Evolutionary conservation across 2,888 invertebrate genomes (phyloP).

Genomic region (Polymixis flavicincta): DNA sequence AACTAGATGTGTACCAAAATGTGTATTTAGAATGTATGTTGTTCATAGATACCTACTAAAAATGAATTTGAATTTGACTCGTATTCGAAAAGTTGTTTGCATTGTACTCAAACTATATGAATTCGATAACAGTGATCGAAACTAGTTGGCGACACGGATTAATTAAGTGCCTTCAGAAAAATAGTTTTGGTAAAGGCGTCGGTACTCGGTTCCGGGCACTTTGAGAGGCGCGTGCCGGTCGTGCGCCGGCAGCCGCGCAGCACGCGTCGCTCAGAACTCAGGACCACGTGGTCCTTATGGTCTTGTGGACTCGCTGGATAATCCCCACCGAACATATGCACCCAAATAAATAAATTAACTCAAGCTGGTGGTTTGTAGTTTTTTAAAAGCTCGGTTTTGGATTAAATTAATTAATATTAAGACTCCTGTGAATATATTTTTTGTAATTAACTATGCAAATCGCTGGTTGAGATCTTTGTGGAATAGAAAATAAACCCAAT

Average conservation of each 20-base stretch:
- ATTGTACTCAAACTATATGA: neutral
- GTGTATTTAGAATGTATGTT: too few species aligned
- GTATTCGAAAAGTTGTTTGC: constrained; percentile 5
- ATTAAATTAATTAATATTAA: constrained; percentile 73
- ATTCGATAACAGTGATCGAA: constrained; percentile 58
- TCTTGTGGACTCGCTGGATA: constrained; percentile 76
- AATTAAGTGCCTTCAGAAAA: constrained; percentile 88
- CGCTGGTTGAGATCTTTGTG: neutral
- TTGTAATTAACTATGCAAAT: constrained; percentile 17
- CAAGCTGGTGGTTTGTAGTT: constrained; percentile 74
- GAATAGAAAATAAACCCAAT: neutral
- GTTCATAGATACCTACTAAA: neutral
- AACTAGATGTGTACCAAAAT: neutral
- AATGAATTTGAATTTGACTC: neutral
- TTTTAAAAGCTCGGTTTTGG: constrained; percentile 71
- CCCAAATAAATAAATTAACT: constrained; percentile 89
- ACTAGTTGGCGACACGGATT: constrained; percentile 81
- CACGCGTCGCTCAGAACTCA: constrained; percentile 66
- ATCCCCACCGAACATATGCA: constrained; percentile 83
- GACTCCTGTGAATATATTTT: constrained; percentile 76
- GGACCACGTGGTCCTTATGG: constrained; percentile 67
- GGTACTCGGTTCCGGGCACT: constrained; percentile 83
- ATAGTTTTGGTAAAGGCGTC: constrained; percentile 83
- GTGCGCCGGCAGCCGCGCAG: constrained; percentile 64
- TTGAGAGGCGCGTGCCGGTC: constrained; percentile 76